phyloP scores from a whole-genome alignment of 2,797 vertebrate genomes.

The Tolypeutes matacus region DNA sequence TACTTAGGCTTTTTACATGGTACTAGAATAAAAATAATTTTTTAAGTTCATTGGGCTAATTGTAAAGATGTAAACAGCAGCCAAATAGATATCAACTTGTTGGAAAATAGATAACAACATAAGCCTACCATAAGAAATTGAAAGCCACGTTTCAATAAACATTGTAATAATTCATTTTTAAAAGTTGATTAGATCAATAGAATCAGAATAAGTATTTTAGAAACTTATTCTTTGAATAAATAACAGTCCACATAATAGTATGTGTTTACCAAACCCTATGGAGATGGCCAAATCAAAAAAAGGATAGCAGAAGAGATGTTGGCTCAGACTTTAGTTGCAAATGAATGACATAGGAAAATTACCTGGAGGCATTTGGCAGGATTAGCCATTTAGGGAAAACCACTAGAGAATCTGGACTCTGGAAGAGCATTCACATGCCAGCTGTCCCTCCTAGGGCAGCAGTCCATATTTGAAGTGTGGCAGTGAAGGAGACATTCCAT shows the following conservation, averaged over 20 bases:
- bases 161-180: too few species aligned
- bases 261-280: neutral
- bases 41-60: too few species aligned
- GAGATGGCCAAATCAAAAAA: slow-evolving; percentile 6
- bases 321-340: neutral
- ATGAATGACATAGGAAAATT: neutral
- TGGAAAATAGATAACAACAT: too few species aligned
- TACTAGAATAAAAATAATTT: too few species aligned
- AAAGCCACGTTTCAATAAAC: too few species aligned
- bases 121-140: too few species aligned
- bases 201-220: neutral
- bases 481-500: neutral
- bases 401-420: neutral
- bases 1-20: too few species aligned
- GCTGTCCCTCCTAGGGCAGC: neutral
- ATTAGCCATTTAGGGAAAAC: neutral
- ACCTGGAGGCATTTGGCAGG: neutral
- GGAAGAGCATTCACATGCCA: neutral
- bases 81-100: too few species aligned
- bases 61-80: too few species aligned
- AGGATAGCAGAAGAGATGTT: neutral
- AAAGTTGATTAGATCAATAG: neutral
- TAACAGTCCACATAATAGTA: neutral
- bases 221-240: slow-evolving; percentile 18
- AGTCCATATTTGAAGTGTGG: neutral